Evolutionary conservation across 2,888 invertebrate genomes (phyloP).

Genomic region (Charanyca ferruginea): DNA sequence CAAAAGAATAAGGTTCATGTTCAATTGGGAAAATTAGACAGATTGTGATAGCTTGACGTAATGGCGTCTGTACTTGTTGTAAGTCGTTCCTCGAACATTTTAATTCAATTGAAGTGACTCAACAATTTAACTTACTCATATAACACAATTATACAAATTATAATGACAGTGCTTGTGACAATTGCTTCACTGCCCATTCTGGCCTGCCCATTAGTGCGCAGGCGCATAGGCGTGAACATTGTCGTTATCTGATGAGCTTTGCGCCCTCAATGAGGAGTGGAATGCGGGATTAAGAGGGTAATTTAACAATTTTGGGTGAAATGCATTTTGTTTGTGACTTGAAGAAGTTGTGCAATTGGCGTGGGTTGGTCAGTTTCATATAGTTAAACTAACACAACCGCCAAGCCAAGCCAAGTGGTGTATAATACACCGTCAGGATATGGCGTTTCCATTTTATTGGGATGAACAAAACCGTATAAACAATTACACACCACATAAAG

Average conservation of each 20-base stretch:
- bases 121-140: slow-evolving; percentile 3
- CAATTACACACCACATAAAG: no score
- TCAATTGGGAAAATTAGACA: no score
- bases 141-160: slow-evolving; percentile 57
- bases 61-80: no score
- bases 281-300: slow-evolving; percentile 43
- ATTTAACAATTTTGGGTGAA: slow-evolving; percentile 15
- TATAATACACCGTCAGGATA: no score
- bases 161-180: slow-evolving; percentile 54
- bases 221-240: slow-evolving; percentile 62
- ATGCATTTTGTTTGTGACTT: neutral
- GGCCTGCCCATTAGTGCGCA: slow-evolving; percentile 45
- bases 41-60: no score
- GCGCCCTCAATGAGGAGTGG: slow-evolving; percentile 19
- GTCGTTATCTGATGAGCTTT: slow-evolving; percentile 58
- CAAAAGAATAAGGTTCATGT: no score
- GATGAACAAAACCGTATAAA: no score
- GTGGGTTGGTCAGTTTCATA: no score
- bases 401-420: no score
- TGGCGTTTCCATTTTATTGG: no score
- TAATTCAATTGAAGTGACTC: slow-evolving; percentile 10
- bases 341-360: neutral
- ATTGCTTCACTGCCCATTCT: slow-evolving; percentile 37
- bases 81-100: no score
- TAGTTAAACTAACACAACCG: no score